Conservation (phyloP, 2,888 invertebrate genomes). For the Mayetiola destructor region DNA sequence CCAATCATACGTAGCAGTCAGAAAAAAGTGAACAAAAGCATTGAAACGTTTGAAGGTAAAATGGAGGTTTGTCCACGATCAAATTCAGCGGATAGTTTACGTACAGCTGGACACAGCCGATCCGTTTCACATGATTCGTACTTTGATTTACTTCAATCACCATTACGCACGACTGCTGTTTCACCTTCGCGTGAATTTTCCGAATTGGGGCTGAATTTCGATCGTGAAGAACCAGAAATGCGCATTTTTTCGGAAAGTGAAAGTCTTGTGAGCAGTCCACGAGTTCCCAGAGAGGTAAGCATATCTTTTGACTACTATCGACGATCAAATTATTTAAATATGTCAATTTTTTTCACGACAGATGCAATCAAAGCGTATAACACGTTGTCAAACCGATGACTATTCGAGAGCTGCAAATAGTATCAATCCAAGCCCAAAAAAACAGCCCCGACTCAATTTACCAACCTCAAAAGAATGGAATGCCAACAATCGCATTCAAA, state of each 20-base stretch:
- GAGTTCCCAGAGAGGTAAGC: slow-evolving; percentile 33
- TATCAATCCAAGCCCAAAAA: slow-evolving; percentile 46
- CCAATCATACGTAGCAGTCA: slow-evolving; percentile 19
- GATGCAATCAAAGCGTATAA: slow-evolving; percentile 34
- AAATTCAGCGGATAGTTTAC: slow-evolving; percentile 34
- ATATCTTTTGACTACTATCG: background rate
- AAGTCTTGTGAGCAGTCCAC: slow-evolving; percentile 45
- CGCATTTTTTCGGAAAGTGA: slow-evolving; percentile 83
- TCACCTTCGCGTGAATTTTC: slow-evolving; percentile 51
- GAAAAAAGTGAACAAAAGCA: slow-evolving; percentile 29
- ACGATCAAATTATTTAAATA: background rate
- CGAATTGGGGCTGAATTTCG: slow-evolving; percentile 70
- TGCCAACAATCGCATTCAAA: slow-evolving; percentile 15
- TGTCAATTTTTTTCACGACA: slow-evolving; percentile 27
- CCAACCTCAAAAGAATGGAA: slow-evolving; percentile 27
- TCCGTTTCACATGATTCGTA: slow-evolving; percentile 89
- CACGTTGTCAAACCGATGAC: slow-evolving; percentile 42
- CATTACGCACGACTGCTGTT: slow-evolving; percentile 30
- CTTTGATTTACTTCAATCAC: slow-evolving; percentile 50
- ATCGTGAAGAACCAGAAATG: slow-evolving; percentile 72
- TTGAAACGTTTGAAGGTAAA: slow-evolving; percentile 32
- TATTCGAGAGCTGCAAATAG: slow-evolving; percentile 40
- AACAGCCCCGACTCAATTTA: slow-evolving; percentile 41
- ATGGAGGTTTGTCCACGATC: slow-evolving; percentile 35
- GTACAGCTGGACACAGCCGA: slow-evolving; percentile 37